Conservation (phyloP, 2,797 vertebrate genomes). For the Perodicticus potto region DNA sequence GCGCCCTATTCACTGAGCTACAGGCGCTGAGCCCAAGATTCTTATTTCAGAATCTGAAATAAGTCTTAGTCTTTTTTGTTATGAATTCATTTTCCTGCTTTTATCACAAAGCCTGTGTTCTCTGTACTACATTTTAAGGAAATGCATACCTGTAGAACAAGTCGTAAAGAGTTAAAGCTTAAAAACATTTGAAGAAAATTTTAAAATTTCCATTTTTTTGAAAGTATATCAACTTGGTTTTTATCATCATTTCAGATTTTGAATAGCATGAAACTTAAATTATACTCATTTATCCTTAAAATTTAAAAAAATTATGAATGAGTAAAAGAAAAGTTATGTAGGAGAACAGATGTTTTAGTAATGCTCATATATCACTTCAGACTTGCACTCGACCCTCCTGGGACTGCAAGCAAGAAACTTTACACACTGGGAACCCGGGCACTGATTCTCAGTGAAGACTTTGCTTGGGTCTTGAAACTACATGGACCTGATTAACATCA, state of each 20-base stretch:
- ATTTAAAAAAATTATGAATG: background rate
- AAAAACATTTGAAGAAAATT: constrained; percentile 37
- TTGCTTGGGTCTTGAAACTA: background rate
- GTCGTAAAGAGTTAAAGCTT: constrained; percentile 17
- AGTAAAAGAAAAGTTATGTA: background rate
- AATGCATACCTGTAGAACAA: constrained; percentile 8
- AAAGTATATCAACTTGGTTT: background rate
- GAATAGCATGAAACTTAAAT: constrained; percentile 16
- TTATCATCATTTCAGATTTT: constrained; percentile 18
- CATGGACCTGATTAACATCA: background rate
- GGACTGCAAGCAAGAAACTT: background rate
- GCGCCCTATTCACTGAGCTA: too few relatives aligned
- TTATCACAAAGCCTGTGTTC: background rate
- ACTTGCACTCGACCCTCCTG: background rate
- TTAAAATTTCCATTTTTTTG: constrained; percentile 39
- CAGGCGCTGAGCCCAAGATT: too few relatives aligned
- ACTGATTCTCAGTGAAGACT: background rate
- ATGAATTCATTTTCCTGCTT: constrained; percentile 23
- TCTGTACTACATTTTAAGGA: background rate
- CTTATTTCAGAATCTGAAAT: constrained; percentile 48
- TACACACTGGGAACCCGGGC: background rate
- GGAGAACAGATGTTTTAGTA: background rate
- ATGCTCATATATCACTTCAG: background rate
- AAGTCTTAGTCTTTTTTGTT: constrained; percentile 10
- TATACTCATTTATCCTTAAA: background rate